Base-by-base conservation (phyloP, 2,888 invertebrate species). In the Dyspetes luteomarginatus region DNA sequence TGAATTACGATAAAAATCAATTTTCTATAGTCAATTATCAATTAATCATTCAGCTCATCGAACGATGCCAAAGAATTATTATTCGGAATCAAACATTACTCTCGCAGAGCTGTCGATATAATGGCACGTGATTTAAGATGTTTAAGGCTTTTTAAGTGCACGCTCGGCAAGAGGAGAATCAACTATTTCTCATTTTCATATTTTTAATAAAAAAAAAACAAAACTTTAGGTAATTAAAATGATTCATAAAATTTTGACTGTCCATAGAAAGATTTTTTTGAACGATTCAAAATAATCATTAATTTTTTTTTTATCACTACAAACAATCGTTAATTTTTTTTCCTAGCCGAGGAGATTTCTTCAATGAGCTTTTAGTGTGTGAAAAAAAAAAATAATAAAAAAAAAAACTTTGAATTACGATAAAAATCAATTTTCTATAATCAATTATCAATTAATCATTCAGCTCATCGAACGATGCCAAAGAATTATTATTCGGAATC, bases 71-170 rank as follows among this genome's bases (percentile, higher is more conserved):
- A 36, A 36, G 5, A 36, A 36, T 36, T 12, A 48, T 48, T 17
- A 62, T 22, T 43, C 26, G 36, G 52, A 55, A 55, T 55, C 64
- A 26, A 17, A 41, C 15, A 26, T 36, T 24, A 30, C 43, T 17
- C 43, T 17, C 28, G 48, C 28, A n/a, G 50, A 62, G 64, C 77
- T 43, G 69, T 65, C 55, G 72, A 64, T 77, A 64, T 73, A 81
- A 81, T 77, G 81, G 64, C 43, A 81, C 77, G 68, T 77, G 77
- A 56, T 81, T 77, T 64, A 56, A 68, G 72, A 56, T 36, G 55
- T 71, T 77, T 71, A 60, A 55, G 72, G 68, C 55, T 68, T 17
- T 15, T 15, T 48, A 15, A 5, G 17, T 36, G 3, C 36, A 36
- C 12, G 17, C 48, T 17, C 17, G 17, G 3, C 36, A 36, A 24